Base-by-base conservation (phyloP, 2,888 invertebrate species). In the Polylopha cassiicola region DNA sequence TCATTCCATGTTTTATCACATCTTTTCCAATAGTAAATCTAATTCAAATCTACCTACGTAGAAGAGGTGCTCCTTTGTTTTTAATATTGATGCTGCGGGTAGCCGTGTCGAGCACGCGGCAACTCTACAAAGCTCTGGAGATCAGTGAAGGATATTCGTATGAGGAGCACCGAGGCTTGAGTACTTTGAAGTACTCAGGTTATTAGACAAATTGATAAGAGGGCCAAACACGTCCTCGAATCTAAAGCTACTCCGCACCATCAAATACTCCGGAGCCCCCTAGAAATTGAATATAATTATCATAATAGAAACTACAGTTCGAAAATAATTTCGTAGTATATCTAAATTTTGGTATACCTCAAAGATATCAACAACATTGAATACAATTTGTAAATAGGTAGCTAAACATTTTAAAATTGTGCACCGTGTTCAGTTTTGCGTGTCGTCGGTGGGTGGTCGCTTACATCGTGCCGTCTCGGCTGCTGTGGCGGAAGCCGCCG, bases 401-500 rank as follows among this genome's bases (percentile, higher is more conserved):
- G 23, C 23, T 41, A 51, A 47, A 53, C 47, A 52, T 43, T 44
- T 55, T 23, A 53, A 61, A 59, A 60, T 65, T 67, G 69, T 69
- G 69, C 68, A 61, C 61, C 55, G 51, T 51, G 46, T 59, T 57
- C 55, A 55, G 46, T 53, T 51, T 63, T 55, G 52, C 53, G 46
- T 60, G 33, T 28, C 15, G 32, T 29, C 14, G 17, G 41, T 31
- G 26, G 24, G 9, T 31, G 27, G 31, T 33, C 16, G 3, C 43
- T 71, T 72, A 74, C 51, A 70, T 52, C 2, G 69, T 70, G 42
- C 76, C 77, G 24, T 81, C 80, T 20, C 77, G 78, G 30, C 79
- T 81, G 31, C 81, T 77, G 2, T 81, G 78, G 46, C 81, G 64
- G 9, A 77, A 77, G 28, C 76, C 79, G 28, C 80, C 79, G 3